phyloP scores from a whole-genome alignment of 1,140 invertebrate genomes.

The Drosophila navojoa region DNA sequence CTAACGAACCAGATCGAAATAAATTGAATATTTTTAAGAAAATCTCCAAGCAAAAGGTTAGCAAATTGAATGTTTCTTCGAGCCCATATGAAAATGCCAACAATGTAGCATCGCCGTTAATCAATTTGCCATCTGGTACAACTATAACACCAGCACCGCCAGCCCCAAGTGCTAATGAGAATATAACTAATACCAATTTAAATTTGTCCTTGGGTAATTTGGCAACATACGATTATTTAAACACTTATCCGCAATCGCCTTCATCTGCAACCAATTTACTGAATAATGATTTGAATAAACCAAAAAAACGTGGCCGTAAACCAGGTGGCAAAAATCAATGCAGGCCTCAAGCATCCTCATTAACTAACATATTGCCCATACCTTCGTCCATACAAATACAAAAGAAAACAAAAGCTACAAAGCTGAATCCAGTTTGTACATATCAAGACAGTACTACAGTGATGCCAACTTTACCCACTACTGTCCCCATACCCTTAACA shows the following conservation, averaged over 20 bases:
- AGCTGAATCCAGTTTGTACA: background rate
- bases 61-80: conserved; percentile 4
- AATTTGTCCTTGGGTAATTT: conserved; percentile 7
- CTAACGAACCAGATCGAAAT: conserved; percentile 91
- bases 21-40: conserved; percentile 94
- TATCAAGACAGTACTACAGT: no score
- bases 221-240: background rate
- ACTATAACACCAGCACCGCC: conserved; percentile 76
- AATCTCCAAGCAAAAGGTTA: conserved; percentile 84
- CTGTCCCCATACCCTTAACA: no score
- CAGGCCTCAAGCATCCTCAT: conserved; percentile 4
- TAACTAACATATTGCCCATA: background rate
- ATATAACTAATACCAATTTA: background rate
- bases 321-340: conserved; percentile 69
- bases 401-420: conserved; percentile 25
- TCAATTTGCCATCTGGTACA: conserved; percentile 73
- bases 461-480: no score
- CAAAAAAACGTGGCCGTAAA: conserved; percentile 75
- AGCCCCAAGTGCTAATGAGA: conserved; percentile 1
- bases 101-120: conserved; percentile 35
- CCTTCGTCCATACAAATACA: background rate
- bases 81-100: conserved; percentile 27
- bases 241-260: background rate
- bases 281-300: conserved; percentile 37
- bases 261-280: conserved; percentile 6